These are phyloP conservation scores for Carcinoscorpius rotundicauda DNA, from an alignment of 1,140 invertebrate genomes.

Conservation along the genomic window DNA sequence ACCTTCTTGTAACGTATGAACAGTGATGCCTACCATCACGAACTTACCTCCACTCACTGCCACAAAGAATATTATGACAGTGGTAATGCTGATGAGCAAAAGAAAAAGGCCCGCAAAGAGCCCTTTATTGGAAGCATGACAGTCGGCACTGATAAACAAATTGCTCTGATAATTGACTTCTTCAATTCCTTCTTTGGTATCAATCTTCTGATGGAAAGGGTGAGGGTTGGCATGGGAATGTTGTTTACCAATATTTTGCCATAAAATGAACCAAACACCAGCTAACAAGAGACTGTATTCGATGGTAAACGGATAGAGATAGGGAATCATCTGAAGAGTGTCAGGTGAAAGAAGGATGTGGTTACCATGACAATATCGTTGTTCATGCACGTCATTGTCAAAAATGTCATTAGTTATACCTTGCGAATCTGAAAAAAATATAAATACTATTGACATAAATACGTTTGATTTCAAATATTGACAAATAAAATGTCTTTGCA, in stretches of 20 bases:
- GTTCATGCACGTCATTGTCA: no score
- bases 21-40: conserved; percentile 23
- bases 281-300: conserved; percentile 61
- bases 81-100: conserved; percentile 35
- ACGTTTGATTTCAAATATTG: no score
- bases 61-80: conserved; percentile 54
- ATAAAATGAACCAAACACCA: conserved; percentile 55
- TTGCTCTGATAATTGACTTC: conserved; percentile 34
- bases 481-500: no score
- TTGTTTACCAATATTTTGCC: conserved; percentile 53
- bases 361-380: no score
- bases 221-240: conserved; percentile 25
- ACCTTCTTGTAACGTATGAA: conserved; percentile 24
- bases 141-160: conserved; percentile 52
- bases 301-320: conserved; percentile 58
- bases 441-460: no score
- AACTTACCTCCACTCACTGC: conserved; percentile 42
- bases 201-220: conserved; percentile 16
- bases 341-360: no score
- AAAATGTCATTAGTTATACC: no score
- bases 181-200: conserved; percentile 19
- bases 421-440: no score
- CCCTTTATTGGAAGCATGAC: conserved; percentile 55
- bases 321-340: conserved; percentile 25
- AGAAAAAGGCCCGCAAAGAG: conserved; percentile 51